Percentiles rank a stretch among this genome's conserved stretches.
Conservation (phyloP, 2,888 invertebrate species). For the Patella pellucida region DNA sequence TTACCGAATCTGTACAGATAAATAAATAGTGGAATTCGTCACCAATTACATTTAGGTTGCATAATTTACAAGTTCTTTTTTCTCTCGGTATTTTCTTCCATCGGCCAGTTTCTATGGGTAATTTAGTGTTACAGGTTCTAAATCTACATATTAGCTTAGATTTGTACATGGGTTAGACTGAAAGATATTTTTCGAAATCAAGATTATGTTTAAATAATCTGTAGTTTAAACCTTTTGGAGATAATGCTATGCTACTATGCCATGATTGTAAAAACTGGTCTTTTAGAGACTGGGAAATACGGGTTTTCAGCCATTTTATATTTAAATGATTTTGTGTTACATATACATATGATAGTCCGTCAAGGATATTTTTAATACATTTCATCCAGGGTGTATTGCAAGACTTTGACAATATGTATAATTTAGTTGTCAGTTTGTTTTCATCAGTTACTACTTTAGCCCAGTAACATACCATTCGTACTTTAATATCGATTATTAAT, state of each 20-base stretch:
- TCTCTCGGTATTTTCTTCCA: neutral
- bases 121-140: neutral
- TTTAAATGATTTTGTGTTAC: neutral
- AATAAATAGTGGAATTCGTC: slow-evolving; percentile 1
- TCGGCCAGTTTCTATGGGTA: neutral
- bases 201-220: neutral
- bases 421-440: neutral
- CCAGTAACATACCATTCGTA: neutral
- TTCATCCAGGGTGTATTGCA: neutral
- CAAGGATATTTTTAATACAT: neutral
- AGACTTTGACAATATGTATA: neutral
- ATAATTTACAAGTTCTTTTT: neutral
- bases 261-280: neutral
- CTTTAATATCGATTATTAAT: neutral
- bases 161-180: neutral
- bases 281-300: neutral
- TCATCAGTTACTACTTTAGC: neutral
- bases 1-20: neutral
- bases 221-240: neutral
- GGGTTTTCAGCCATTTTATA: neutral
- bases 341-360: neutral
- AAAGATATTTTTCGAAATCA: neutral
- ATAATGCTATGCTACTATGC: neutral
- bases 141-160: neutral
- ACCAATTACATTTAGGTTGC: neutral